Percentiles rank a stretch among this genome's conserved stretches.
phyloP scores from a whole-genome alignment of 2,888 invertebrate species.

The Perizoma flavofasciatum region DNA sequence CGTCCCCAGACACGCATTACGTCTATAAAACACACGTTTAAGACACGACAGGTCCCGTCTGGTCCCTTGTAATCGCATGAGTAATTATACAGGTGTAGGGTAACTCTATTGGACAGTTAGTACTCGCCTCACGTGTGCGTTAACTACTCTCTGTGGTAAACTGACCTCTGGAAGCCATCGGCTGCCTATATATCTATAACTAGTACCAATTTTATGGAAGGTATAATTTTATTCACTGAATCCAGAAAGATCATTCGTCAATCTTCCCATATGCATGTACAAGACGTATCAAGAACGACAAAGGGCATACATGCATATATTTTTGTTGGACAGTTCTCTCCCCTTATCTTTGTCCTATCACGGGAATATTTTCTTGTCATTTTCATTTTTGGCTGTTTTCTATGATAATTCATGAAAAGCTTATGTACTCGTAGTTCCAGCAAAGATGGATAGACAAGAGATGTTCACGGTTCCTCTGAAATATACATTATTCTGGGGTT shows the following conservation, averaged over 20 bases:
- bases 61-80: conserved; percentile 47
- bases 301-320: background rate
- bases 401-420: too few relatives aligned
- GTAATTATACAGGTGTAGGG: conserved; percentile 41
- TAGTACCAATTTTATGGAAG: background rate
- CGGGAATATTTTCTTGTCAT: too few relatives aligned
- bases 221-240: too few relatives aligned
- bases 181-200: conserved; percentile 1
- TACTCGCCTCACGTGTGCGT: conserved; percentile 45
- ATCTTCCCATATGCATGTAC: too few relatives aligned
- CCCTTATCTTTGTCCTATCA: too few relatives aligned
- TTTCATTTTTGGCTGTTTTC: too few relatives aligned
- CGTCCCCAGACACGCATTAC: conserved; percentile 14
- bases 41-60: conserved; percentile 16
- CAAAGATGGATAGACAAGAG: too few relatives aligned
- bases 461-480: too few relatives aligned
- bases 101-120: conserved; percentile 56
- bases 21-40: conserved; percentile 10
- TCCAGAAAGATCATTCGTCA: too few relatives aligned
- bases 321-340: background rate
- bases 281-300: background rate
- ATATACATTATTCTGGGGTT: too few relatives aligned
- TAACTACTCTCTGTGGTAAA: conserved; percentile 35
- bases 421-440: too few relatives aligned
- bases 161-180: conserved; percentile 39